A percentile compares a stretch with the other conserved stretches of the same genome.
Conservation (phyloP, 2,888 invertebrate genomes). For the Calephelis perditalis region DNA sequence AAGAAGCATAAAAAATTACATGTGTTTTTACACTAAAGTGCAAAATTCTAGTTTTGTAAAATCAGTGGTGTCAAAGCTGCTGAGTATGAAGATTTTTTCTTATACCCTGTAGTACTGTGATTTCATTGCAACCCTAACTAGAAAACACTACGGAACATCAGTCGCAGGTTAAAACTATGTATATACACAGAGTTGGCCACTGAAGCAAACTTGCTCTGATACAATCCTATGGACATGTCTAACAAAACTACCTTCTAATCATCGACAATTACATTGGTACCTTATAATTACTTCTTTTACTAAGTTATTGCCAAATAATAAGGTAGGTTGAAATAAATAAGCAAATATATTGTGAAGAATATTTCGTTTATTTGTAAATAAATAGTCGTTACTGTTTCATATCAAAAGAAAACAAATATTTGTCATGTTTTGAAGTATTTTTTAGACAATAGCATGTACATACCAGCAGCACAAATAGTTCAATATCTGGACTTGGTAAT, state of each 20-base stretch:
- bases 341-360: too few relatives aligned
- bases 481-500: too few relatives aligned
- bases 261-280: not conserved
- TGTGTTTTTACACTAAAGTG: too few relatives aligned
- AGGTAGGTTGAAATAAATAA: not conserved
- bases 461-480: too few relatives aligned
- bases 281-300: slow-evolving; percentile 1
- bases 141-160: slow-evolving; percentile 7
- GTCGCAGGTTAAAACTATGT: slow-evolving; percentile 9
- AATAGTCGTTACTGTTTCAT: too few relatives aligned
- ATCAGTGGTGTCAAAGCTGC: slow-evolving; percentile 4
- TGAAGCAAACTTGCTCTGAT: slow-evolving; percentile 9
- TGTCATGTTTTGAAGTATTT: too few relatives aligned
- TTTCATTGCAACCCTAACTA: slow-evolving; percentile 9
- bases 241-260: slow-evolving; percentile 1
- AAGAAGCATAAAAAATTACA: too few relatives aligned
- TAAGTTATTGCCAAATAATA: not conserved
- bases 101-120: slow-evolving; percentile 9
- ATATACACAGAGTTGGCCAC: slow-evolving; percentile 7
- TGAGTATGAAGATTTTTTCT: not conserved
- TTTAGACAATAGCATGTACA: too few relatives aligned
- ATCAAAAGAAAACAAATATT: too few relatives aligned
- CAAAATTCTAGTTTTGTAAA: too few relatives aligned
- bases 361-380: too few relatives aligned
- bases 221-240: slow-evolving; percentile 9